Conservation (phyloP, 2,113 vertebrate genomes). For the Trogon surrucura region DNA sequence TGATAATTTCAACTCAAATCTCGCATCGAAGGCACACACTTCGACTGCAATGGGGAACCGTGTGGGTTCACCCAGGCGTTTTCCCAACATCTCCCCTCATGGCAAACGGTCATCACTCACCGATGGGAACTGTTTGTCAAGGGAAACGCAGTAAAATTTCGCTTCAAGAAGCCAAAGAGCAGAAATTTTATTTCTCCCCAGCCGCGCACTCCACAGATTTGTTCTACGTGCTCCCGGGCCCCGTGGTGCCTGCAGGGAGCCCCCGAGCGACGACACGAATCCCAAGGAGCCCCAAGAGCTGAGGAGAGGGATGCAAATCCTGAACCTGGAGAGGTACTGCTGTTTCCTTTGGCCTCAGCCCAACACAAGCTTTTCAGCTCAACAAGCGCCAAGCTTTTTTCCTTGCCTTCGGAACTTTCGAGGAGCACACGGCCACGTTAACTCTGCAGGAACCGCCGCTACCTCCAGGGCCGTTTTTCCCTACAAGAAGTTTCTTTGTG, state of each 20-base stretch:
- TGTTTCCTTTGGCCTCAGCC: slow-evolving; percentile 40
- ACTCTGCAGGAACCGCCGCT: background rate
- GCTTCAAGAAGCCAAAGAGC: background rate
- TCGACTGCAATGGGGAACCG: background rate
- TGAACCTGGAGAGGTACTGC: background rate
- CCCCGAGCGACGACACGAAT: background rate
- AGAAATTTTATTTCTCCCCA: background rate
- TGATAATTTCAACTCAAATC: background rate
- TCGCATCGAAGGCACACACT: background rate
- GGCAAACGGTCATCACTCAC: background rate
- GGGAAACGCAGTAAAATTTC: background rate
- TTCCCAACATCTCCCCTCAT: background rate
- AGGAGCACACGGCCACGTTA: background rate
- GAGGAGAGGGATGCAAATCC: background rate
- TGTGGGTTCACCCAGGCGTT: background rate
- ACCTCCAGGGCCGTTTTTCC: background rate
- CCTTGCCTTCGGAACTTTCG: background rate
- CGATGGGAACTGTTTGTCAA: background rate
- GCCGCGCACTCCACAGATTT: background rate
- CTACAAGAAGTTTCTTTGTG: slow-evolving; percentile 26
- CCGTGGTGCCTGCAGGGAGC: background rate
- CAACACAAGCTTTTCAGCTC: slow-evolving; percentile 34
- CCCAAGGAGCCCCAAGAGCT: background rate
- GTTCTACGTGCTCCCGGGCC: background rate
- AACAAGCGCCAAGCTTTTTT: background rate